Conservation (phyloP, 2,797 vertebrate genomes). For the Glossophaga mutica region DNA sequence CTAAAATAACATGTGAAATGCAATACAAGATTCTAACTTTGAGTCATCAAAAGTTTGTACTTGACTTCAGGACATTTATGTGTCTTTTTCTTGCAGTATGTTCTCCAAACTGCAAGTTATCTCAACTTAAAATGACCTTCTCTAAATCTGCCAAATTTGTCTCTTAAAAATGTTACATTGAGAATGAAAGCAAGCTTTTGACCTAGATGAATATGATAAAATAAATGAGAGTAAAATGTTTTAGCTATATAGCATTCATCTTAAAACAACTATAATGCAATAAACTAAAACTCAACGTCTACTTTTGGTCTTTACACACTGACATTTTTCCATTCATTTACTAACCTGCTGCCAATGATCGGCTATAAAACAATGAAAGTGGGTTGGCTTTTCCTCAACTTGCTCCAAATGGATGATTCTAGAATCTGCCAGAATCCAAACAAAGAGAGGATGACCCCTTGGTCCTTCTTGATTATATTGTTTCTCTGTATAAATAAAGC, state of each 20-base stretch:
- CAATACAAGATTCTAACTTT: neutral
- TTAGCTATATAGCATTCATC: neutral
- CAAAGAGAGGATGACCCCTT: neutral
- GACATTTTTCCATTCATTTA: neutral
- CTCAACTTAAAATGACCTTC: constrained; percentile 42
- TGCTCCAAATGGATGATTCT: neutral
- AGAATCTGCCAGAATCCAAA: neutral
- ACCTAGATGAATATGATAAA: neutral
- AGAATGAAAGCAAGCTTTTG: neutral
- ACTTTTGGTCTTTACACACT: neutral
- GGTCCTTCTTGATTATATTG: constrained; percentile 20
- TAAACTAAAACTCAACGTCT: neutral
- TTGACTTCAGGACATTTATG: constrained; percentile 6
- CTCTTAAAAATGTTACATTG: constrained; percentile 10
- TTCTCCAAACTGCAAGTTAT: constrained; percentile 8
- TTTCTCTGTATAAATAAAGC: constrained; percentile 17
- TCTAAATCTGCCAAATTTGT: constrained; percentile 12
- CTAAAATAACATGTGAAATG: neutral
- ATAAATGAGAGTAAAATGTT: constrained; percentile 40
- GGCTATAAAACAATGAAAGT: neutral
- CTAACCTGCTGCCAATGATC: neutral
- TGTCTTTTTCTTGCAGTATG: neutral
- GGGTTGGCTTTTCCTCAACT: neutral
- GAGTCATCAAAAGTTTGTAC: neutral
- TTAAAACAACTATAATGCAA: constrained; percentile 31